Evolutionary conservation across 2,888 invertebrate genomes (phyloP).

Genomic region (Andrena hattorfiana): DNA sequence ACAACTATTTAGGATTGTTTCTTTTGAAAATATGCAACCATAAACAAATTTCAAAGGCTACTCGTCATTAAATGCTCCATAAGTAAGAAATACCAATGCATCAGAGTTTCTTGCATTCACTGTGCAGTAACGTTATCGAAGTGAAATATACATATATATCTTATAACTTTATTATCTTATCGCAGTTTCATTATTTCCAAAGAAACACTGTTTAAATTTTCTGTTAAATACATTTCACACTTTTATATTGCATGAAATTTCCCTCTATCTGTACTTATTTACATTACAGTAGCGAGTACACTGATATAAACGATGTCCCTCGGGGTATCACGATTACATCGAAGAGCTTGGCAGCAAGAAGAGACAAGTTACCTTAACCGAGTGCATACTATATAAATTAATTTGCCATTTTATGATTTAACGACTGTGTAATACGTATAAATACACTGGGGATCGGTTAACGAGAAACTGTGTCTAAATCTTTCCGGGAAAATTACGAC

Average conservation of each 20-base stretch:
- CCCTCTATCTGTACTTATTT: no score
- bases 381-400: background rate
- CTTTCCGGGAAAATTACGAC: background rate
- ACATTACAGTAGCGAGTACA: no score
- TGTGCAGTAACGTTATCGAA: background rate
- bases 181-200: no score
- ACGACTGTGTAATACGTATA: background rate
- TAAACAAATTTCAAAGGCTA: conserved; percentile 75
- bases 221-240: no score
- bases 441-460: background rate
- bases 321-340: no score
- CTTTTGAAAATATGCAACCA: conserved; percentile 13
- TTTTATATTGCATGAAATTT: no score
- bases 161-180: no score
- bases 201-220: no score
- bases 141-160: no score
- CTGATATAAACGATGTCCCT: no score
- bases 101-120: background rate
- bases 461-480: background rate
- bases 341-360: background rate
- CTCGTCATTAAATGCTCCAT: conserved; percentile 73
- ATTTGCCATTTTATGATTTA: background rate
- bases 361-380: background rate
- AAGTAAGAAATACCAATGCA: conserved; percentile 47
- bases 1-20: background rate